These are phyloP conservation scores for Zelleria hepariella DNA, from an alignment of 2,888 invertebrate species.

Conservation along the genomic window DNA sequence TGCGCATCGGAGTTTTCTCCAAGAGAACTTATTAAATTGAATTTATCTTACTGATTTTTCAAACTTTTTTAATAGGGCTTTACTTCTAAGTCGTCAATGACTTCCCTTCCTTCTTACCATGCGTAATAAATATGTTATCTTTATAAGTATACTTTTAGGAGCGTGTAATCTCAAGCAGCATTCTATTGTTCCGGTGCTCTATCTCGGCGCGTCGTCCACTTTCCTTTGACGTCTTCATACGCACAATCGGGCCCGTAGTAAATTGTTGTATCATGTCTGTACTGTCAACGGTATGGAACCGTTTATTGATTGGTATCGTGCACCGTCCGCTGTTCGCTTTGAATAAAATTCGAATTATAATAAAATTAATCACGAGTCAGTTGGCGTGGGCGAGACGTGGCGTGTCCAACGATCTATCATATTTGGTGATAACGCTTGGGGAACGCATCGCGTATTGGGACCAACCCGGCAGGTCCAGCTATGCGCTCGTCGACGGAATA, in stretches of 20 bases:
- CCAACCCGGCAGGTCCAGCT: slow-evolving; percentile 36
- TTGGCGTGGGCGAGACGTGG: slow-evolving; percentile 67
- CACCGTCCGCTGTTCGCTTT: slow-evolving; percentile 71
- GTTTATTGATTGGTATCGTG: slow-evolving; percentile 72
- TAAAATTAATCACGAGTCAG: slow-evolving; percentile 67
- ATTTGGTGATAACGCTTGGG: slow-evolving; percentile 70
- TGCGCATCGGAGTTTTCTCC: slow-evolving; percentile 7
- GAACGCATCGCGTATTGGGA: slow-evolving; percentile 54
- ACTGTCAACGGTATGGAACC: slow-evolving; percentile 68
- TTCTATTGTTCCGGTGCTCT: slow-evolving; percentile 51
- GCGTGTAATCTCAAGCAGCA: background rate
- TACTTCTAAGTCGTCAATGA: background rate
- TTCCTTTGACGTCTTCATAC: slow-evolving; percentile 64
- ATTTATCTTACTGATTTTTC: slow-evolving; percentile 4
- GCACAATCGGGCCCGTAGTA: slow-evolving; percentile 56
- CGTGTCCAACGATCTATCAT: slow-evolving; percentile 66
- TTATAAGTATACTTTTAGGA: background rate
- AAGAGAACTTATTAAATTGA: background rate
- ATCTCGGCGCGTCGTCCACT: slow-evolving; percentile 50
- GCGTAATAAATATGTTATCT: background rate
- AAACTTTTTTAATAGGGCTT: background rate
- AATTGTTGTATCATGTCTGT: slow-evolving; percentile 68
- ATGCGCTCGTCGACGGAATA: slow-evolving; percentile 12
- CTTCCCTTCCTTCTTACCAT: background rate
- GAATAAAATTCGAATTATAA: slow-evolving; percentile 73